Conservation (phyloP, 1,140 invertebrate genomes). For the Pogonomyrmex californicus region DNA sequence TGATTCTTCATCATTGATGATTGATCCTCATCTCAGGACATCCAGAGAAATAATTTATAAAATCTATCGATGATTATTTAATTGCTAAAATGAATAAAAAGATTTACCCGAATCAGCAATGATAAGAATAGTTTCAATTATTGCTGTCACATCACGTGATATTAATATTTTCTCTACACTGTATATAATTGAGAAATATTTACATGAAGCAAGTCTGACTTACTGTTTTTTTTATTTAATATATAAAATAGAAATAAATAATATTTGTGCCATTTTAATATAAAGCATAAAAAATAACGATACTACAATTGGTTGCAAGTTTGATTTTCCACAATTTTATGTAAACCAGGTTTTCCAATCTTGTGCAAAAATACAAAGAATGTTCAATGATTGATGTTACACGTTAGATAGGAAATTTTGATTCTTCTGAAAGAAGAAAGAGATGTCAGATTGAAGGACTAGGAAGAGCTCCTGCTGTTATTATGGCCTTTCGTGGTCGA, state of each 20-base stretch:
- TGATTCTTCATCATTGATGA: conserved; percentile 5
- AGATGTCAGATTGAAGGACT: conserved; percentile 33
- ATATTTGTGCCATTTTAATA: neutral
- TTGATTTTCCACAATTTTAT: neutral
- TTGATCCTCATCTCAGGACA: neutral
- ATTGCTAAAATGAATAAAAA: neutral
- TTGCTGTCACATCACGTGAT: neutral
- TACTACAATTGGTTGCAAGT: neutral
- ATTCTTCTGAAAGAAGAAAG: conserved; percentile 2
- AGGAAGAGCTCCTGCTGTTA: conserved; percentile 60
- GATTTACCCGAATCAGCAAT: neutral
- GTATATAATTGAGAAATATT: neutral
- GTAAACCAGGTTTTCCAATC: neutral
- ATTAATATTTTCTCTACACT: conserved; percentile 16
- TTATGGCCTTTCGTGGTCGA: conserved; percentile 60
- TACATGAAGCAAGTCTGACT: neutral
- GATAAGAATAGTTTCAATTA: neutral
- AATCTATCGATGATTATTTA: conserved; percentile 1
- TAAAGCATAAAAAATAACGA: neutral
- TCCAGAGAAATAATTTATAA: neutral
- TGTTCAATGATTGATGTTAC: neutral
- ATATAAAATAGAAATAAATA: conserved; percentile 1
- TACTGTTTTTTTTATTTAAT: neutral
- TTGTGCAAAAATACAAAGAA: neutral
- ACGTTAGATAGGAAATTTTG: neutral